phyloP scores from a whole-genome alignment of 2,888 invertebrate genomes.

The Caradrina kadenii region DNA sequence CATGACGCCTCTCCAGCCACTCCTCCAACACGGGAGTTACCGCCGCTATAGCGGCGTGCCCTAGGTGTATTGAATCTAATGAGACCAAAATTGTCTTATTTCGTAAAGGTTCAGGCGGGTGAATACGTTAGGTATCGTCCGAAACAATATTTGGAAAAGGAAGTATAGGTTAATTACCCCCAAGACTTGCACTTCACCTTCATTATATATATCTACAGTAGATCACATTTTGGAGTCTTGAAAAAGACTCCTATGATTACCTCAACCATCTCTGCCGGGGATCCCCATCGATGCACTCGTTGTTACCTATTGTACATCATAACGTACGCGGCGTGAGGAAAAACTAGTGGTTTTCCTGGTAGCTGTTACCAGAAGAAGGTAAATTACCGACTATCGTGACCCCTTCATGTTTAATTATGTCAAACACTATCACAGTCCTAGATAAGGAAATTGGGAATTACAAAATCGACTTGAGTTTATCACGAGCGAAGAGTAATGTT shows the following conservation, averaged over 20 bases:
- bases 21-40: no score
- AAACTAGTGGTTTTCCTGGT: slow-evolving; percentile 32
- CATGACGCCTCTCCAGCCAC: no score
- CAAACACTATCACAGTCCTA: not conserved
- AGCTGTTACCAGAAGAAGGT: not conserved
- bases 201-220: no score
- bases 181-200: no score
- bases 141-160: no score
- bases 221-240: not conserved
- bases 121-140: no score
- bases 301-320: not conserved
- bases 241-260: not conserved
- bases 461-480: slow-evolving; percentile 24
- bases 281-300: slow-evolving; percentile 27
- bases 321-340: slow-evolving; percentile 11
- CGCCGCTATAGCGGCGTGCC: no score
- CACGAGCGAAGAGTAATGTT: slow-evolving; percentile 1
- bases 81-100: no score
- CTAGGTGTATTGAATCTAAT: no score
- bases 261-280: slow-evolving; percentile 4
- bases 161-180: no score
- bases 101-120: no score
- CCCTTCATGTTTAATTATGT: slow-evolving; percentile 12
- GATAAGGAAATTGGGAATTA: slow-evolving; percentile 25
- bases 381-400: slow-evolving; percentile 8